phyloP scores from a whole-genome alignment of 1,140 invertebrate genomes.

The Drosophila novamexicana region DNA sequence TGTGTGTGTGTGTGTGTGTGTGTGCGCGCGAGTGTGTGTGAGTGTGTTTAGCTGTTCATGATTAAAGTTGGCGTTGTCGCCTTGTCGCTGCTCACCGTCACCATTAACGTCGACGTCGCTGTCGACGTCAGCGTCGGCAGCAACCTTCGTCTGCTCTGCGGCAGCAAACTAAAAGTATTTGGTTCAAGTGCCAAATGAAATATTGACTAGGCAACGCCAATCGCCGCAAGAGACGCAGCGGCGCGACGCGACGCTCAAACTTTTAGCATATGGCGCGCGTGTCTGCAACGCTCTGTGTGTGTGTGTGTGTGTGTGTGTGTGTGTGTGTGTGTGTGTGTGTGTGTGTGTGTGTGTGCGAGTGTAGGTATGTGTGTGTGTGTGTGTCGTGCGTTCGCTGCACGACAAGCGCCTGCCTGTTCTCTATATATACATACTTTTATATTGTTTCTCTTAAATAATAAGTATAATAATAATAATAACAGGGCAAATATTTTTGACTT shows the following conservation, averaged over 20 bases:
- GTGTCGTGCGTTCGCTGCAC: not conserved
- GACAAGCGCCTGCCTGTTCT: not conserved
- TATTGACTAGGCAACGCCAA: conserved; percentile 73
- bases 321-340: conserved; percentile 16
- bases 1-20: conserved; percentile 3
- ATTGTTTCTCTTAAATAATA: conserved; percentile 66
- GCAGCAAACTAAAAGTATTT: conserved; percentile 80
- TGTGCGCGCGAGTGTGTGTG: not conserved
- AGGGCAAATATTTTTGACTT: conserved; percentile 62
- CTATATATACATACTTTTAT: conserved; percentile 32
- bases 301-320: not conserved
- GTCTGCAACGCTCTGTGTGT: conserved; percentile 31
- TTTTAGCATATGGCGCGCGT: conserved; percentile 68
- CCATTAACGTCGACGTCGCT: not conserved
- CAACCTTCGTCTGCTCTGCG: conserved; percentile 48
- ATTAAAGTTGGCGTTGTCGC: conserved; percentile 32
- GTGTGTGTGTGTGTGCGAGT: not conserved
- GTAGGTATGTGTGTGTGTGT: conserved; percentile 4
- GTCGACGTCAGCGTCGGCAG: conserved; percentile 1
- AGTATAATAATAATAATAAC: conserved; percentile 31
- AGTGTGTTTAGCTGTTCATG: conserved; percentile 8
- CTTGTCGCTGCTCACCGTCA: not conserved
- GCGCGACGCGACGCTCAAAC: conserved; percentile 34
- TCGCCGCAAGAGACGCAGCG: conserved; percentile 43
- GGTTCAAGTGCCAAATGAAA: conserved; percentile 82